Percentiles rank a stretch among this genome's conserved stretches.
Evolutionary conservation across 2,888 invertebrate species (phyloP).

Genomic region (Agonopterix arenella): DNA sequence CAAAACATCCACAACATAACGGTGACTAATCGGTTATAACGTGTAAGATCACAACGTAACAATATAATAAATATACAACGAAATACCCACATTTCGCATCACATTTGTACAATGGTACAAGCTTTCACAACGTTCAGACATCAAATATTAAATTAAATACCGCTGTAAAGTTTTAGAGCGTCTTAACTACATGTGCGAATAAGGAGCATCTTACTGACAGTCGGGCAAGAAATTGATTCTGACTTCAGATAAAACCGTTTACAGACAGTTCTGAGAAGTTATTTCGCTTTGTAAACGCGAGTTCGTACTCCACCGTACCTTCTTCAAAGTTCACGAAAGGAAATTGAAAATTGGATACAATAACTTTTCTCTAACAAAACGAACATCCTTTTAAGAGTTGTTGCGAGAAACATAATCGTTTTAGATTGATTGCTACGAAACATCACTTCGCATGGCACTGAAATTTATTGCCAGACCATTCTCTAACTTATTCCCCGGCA

Average conservation of each 20-base stretch:
- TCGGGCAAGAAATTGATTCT: slow-evolving; percentile 8
- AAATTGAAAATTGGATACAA: slow-evolving; percentile 4
- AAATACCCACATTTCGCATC: too few species aligned
- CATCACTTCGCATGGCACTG: too few species aligned
- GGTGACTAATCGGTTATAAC: too few species aligned
- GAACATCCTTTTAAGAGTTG: background rate
- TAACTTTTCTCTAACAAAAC: background rate
- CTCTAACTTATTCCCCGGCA: background rate
- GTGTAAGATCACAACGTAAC: too few species aligned
- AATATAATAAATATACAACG: too few species aligned
- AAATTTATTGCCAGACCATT: too few species aligned
- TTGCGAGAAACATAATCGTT: background rate
- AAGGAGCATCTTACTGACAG: background rate
- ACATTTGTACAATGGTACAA: too few species aligned
- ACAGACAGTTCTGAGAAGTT: slow-evolving; percentile 4
- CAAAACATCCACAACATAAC: too few species aligned
- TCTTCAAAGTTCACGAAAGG: background rate
- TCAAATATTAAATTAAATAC: background rate
- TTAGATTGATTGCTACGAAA: too few species aligned
- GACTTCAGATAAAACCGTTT: slow-evolving; percentile 6
- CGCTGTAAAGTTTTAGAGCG: slow-evolving; percentile 2
- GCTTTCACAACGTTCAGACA: background rate
- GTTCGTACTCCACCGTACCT: background rate
- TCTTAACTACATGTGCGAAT: slow-evolving; percentile 1
- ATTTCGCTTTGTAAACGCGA: slow-evolving; percentile 2